These are phyloP conservation scores for Pogona vitticeps DNA, from an alignment of 2,113 vertebrate species.

Conservation along the genomic window DNA sequence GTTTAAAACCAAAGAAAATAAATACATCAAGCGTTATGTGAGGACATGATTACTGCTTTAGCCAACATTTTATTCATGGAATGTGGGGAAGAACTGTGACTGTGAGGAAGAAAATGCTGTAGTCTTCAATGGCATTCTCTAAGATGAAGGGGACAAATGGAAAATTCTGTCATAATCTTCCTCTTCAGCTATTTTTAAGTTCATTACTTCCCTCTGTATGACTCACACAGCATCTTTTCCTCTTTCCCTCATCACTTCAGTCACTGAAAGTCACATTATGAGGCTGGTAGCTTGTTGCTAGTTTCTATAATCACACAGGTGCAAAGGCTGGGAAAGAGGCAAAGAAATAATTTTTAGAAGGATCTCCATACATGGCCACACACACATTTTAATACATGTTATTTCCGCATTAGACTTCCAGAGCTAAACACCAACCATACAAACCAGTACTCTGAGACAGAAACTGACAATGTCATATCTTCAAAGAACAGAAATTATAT, in stretches of 20 bases:
- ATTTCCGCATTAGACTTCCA: too few species aligned
- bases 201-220: not conserved
- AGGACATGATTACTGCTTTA: not conserved
- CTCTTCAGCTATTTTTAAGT: not conserved
- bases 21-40: not conserved
- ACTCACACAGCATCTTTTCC: not conserved
- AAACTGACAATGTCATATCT: too few species aligned
- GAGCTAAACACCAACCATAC: too few species aligned
- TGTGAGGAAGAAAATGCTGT: not conserved
- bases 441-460: too few species aligned
- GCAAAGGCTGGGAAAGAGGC: not conserved
- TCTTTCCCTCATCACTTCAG: not conserved
- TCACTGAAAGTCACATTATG: not conserved
- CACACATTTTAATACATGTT: too few species aligned
- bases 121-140: not conserved
- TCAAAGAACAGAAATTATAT: too few species aligned
- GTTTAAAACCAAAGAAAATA: not conserved
- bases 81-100: not conserved
- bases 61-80: not conserved
- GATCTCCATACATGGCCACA: not conserved
- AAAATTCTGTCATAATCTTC: conserved; percentile 13
- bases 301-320: not conserved
- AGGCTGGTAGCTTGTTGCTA: not conserved
- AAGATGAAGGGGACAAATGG: conserved; percentile 5
- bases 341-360: not conserved